These are phyloP conservation scores for Neoscelio sp. DNA, from an alignment of 2,888 invertebrate species.

Conservation along the genomic window DNA sequence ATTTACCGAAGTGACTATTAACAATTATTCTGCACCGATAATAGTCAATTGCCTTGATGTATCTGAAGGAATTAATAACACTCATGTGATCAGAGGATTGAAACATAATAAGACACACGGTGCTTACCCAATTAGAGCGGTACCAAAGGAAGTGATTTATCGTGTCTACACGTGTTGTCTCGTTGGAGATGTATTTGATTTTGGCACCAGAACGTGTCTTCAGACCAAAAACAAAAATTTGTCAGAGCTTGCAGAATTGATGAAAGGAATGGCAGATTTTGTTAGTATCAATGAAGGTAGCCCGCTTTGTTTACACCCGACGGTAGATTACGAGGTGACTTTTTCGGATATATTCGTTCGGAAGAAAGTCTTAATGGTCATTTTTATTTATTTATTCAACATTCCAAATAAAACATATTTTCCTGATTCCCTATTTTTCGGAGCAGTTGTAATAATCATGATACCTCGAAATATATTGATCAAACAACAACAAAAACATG, in stretches of 20 bases:
- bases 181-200: slow-evolving; percentile 16
- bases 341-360: too few relatives aligned
- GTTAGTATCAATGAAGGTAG: slow-evolving; percentile 4
- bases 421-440: too few relatives aligned
- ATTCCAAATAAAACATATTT: not conserved
- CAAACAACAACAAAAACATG: too few relatives aligned
- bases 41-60: slow-evolving; percentile 1
- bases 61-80: not conserved
- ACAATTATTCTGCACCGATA: not conserved
- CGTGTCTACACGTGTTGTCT: slow-evolving; percentile 6
- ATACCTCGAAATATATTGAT: too few relatives aligned
- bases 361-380: too few relatives aligned
- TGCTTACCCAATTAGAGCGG: not conserved
- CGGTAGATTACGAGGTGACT: slow-evolving; percentile 16
- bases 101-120: not conserved
- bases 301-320: not conserved
- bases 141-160: not conserved
- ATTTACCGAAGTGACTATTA: too few relatives aligned
- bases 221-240: not conserved
- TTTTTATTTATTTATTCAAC: not conserved
- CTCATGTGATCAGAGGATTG: not conserved
- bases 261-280: slow-evolving; percentile 6
- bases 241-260: not conserved
- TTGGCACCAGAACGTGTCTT: not conserved
- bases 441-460: too few relatives aligned